Evolutionary conservation across 2,888 invertebrate genomes (phyloP).

Genomic region (Drosophila anceps): DNA sequence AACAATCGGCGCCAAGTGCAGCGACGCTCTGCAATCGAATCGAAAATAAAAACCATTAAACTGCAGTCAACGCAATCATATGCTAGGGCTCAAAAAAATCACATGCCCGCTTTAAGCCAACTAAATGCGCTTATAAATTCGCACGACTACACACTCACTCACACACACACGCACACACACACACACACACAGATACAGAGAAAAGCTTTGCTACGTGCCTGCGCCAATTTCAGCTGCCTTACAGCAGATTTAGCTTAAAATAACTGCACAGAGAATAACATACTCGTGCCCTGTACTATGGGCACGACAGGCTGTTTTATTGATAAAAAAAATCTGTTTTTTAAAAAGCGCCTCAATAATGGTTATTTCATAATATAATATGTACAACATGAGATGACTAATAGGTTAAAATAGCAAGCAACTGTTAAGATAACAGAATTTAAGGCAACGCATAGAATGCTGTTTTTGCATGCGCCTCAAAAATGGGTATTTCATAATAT

Average conservation of each 20-base stretch:
- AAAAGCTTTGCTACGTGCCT: conserved; percentile 63
- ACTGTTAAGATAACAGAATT: not conserved
- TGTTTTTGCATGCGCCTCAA: no score
- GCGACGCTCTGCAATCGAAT: conserved; percentile 87
- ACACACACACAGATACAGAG: conserved; percentile 9
- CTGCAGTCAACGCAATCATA: conserved; percentile 28
- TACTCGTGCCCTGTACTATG: conserved; percentile 13
- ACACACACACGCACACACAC: conserved; percentile 10
- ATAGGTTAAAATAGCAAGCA: not conserved
- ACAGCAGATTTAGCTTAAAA: conserved; percentile 69
- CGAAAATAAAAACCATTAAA: conserved; percentile 29
- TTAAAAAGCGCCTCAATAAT: not conserved
- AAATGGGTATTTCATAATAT: not conserved
- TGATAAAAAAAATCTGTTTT: not conserved
- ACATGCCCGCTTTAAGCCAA: conserved; percentile 40
- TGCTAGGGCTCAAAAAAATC: conserved; percentile 25
- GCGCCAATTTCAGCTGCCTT: conserved; percentile 58
- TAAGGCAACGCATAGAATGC: not conserved
- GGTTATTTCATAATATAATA: not conserved
- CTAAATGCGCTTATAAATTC: conserved; percentile 66
- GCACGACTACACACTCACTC: conserved; percentile 34
- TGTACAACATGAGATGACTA: no score
- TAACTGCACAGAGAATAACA: conserved; percentile 59
- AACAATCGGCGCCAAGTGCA: conserved; percentile 92
- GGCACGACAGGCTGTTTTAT: not conserved